phyloP scores from a whole-genome alignment of 2,113 vertebrate genomes.

The Centropristis striata region DNA sequence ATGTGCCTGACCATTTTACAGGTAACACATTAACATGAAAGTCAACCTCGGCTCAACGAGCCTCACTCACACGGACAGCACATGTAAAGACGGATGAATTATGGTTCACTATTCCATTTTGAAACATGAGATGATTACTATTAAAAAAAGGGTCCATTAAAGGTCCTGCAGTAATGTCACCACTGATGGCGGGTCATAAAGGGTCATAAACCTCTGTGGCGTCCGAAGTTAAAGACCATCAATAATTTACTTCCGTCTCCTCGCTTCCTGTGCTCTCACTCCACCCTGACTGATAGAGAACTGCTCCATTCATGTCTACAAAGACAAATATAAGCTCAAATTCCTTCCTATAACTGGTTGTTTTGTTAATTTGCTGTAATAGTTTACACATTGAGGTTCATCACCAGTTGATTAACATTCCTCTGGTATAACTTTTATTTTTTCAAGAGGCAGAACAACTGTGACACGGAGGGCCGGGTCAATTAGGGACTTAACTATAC shows the following conservation, averaged over 20 bases:
- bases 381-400: background rate
- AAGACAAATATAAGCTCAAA: constrained; percentile 22
- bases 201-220: constrained; percentile 57
- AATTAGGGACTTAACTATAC: background rate
- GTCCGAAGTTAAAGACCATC: constrained; percentile 63
- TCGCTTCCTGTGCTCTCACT: constrained; percentile 21
- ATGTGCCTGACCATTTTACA: background rate
- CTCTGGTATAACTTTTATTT: constrained; percentile 1
- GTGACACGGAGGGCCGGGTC: background rate
- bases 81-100: constrained; percentile 30
- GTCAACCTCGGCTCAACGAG: constrained; percentile 35
- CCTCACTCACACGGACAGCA: constrained; percentile 13
- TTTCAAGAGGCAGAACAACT: background rate
- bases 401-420: background rate
- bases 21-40: constrained; percentile 55
- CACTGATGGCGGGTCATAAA: constrained; percentile 62
- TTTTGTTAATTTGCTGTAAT: background rate
- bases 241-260: constrained; percentile 68
- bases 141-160: constrained; percentile 43
- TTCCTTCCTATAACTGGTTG: too few relatives aligned
- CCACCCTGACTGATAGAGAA: constrained; percentile 11
- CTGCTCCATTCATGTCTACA: background rate
- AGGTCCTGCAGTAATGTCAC: constrained; percentile 58
- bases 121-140: constrained; percentile 53
- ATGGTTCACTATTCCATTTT: constrained; percentile 27